Conservation (phyloP, 2,113 vertebrate species). For the Ictalurus punctatus region DNA sequence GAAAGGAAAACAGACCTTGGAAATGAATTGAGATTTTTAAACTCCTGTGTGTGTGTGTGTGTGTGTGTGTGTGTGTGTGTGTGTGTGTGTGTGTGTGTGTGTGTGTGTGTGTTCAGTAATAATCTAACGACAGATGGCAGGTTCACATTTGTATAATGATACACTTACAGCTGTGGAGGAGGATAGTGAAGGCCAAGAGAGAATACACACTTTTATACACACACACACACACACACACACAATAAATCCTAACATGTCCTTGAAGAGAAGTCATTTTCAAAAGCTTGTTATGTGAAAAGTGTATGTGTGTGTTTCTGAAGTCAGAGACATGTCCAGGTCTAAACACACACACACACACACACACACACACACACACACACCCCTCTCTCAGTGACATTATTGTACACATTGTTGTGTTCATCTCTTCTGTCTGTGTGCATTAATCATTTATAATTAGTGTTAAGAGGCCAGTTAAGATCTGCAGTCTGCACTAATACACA, state of each 20-base stretch:
- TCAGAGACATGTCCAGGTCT: background rate
- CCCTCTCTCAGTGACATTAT: background rate
- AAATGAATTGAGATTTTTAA: constrained; percentile 11
- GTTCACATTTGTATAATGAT: constrained; percentile 18
- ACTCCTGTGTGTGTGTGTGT: no score
- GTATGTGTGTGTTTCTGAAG: background rate
- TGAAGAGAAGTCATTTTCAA: background rate
- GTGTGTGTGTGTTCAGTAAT: constrained; percentile 22
- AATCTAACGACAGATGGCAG: constrained; percentile 6
- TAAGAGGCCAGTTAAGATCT: constrained; percentile 7
- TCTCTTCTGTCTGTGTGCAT: background rate
- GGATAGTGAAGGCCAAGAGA: constrained; percentile 14
- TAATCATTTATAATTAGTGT: constrained; percentile 19
- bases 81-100: constrained; percentile 1
- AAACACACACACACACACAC: constrained; percentile 19
- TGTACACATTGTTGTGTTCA: background rate
- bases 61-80: background rate
- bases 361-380: constrained; percentile 19
- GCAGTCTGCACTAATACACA: background rate
- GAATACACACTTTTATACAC: background rate
- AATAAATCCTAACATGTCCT: background rate
- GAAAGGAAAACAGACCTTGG: constrained; percentile 4
- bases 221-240: no score
- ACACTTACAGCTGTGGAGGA: constrained; percentile 23
- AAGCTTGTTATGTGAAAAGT: background rate